Conservation (phyloP, 1,140 invertebrate species). For the Battus philenor region DNA sequence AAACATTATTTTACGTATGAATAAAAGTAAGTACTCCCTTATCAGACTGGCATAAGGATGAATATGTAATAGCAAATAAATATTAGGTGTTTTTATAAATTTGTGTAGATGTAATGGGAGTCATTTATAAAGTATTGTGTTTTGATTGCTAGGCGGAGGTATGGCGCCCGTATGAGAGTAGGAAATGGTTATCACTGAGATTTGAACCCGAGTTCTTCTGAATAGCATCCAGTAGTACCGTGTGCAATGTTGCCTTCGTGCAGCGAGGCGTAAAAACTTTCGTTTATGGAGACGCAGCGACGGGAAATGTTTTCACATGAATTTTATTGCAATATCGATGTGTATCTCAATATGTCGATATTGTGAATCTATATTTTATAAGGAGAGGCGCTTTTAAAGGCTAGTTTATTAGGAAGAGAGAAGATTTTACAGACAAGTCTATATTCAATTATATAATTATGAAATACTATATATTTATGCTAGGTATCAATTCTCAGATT, state of each 20-base stretch:
- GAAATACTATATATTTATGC: too few relatives aligned
- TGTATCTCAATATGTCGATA: not conserved
- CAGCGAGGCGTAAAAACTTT: conserved; percentile 35
- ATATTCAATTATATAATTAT: too few relatives aligned
- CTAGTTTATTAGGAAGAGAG: too few relatives aligned
- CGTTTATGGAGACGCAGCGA: conserved; percentile 25
- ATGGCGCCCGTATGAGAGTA: conserved; percentile 54
- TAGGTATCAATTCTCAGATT: too few relatives aligned
- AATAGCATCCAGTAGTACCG: conserved; percentile 36
- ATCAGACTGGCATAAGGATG: conserved; percentile 16
- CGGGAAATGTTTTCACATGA: conserved; percentile 23
- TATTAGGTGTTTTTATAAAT: conserved; percentile 15
- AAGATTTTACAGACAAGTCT: too few relatives aligned
- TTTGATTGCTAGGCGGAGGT: conserved; percentile 65
- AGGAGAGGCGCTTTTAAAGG: too few relatives aligned
- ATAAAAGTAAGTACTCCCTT: too few relatives aligned
- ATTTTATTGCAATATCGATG: conserved; percentile 22
- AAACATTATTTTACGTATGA: conserved; percentile 20
- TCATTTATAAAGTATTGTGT: conserved; percentile 72
- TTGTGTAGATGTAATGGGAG: conserved; percentile 46
- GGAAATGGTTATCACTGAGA: conserved; percentile 66
- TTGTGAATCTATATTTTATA: too few relatives aligned
- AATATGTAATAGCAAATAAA: conserved; percentile 12
- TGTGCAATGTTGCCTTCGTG: conserved; percentile 48
- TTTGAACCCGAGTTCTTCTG: conserved; percentile 44